These are phyloP conservation scores for Phortica magna DNA, from an alignment of 2,888 invertebrate genomes.

Conservation along the genomic window DNA sequence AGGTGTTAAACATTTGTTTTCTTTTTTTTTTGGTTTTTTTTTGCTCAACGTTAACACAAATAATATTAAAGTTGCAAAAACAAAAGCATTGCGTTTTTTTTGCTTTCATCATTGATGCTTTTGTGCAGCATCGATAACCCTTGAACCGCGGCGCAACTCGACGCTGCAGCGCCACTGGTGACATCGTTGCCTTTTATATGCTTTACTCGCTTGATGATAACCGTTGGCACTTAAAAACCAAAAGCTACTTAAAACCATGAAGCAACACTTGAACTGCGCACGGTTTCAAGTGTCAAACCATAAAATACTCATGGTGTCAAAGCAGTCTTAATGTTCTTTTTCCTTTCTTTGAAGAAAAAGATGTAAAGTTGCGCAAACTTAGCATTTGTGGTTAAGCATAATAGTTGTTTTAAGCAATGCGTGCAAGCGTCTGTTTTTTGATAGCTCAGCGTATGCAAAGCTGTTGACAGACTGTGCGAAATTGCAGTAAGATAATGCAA, in stretches of 20 bases:
- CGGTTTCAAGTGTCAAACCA: slow-evolving; percentile 62
- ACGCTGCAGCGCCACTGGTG: background rate
- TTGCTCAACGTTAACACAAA: no score
- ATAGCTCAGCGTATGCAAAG: no score
- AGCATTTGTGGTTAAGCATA: no score
- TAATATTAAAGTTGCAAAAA: background rate
- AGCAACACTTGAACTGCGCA: slow-evolving; percentile 58
- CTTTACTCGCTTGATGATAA: slow-evolving; percentile 52
- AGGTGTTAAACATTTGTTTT: background rate
- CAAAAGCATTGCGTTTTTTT: background rate
- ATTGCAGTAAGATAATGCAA: no score
- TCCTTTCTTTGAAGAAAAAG: no score
- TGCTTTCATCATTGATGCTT: slow-evolving; percentile 12
- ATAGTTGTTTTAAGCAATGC: no score
- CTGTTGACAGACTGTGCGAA: no score
- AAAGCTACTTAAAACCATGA: slow-evolving; percentile 66
- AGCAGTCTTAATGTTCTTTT: background rate
- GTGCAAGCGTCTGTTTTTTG: no score
- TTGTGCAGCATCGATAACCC: slow-evolving; percentile 29
- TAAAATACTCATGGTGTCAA: slow-evolving; percentile 2
- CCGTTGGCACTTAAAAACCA: slow-evolving; percentile 58
- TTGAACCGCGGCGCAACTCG: background rate
- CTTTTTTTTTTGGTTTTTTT: background rate
- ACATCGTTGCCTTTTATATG: background rate
- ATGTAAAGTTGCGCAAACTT: no score